Percentiles rank a stretch among this genome's conserved stretches.
Conservation (phyloP, 2,888 invertebrate genomes). For the Latheticus oryzae region DNA sequence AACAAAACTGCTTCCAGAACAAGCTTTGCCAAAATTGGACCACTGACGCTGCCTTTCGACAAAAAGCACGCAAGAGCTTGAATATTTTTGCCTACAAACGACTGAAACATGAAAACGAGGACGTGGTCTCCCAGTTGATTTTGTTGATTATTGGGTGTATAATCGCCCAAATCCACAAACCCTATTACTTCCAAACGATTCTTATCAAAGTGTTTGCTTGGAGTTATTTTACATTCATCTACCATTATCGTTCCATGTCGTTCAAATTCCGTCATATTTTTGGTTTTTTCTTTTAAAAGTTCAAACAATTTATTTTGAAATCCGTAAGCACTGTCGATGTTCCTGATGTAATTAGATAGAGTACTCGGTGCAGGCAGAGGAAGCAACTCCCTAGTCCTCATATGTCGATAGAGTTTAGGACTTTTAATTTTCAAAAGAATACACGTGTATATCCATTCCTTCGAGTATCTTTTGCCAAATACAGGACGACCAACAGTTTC, state of each 20-base stretch:
- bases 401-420: constrained; percentile 6
- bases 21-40: constrained; percentile 45
- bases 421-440: constrained; percentile 6
- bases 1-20: constrained; percentile 48
- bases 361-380: constrained; percentile 14
- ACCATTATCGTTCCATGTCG: constrained; percentile 40
- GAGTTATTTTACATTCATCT: constrained; percentile 50
- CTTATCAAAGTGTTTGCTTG: constrained; percentile 43
- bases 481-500: not conserved
- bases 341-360: not conserved
- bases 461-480: not conserved
- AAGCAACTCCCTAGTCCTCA: constrained; percentile 6
- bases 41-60: constrained; percentile 44
- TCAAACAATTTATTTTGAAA: constrained; percentile 14
- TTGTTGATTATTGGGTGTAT: constrained; percentile 44
- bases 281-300: constrained; percentile 10
- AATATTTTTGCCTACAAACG: constrained; percentile 44
- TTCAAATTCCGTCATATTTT: constrained; percentile 6
- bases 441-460: constrained; percentile 12
- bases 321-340: constrained; percentile 8
- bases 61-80: constrained; percentile 51
- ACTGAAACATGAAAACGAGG: constrained; percentile 51
- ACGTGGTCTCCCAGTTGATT: constrained; percentile 49
- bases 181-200: constrained; percentile 41
- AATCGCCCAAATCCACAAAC: constrained; percentile 47